Evolutionary conservation across 2,888 invertebrate genomes (phyloP), one percentile per base, ranked within the genome.

Genomic region (Diplazon laetatorius): DNA sequence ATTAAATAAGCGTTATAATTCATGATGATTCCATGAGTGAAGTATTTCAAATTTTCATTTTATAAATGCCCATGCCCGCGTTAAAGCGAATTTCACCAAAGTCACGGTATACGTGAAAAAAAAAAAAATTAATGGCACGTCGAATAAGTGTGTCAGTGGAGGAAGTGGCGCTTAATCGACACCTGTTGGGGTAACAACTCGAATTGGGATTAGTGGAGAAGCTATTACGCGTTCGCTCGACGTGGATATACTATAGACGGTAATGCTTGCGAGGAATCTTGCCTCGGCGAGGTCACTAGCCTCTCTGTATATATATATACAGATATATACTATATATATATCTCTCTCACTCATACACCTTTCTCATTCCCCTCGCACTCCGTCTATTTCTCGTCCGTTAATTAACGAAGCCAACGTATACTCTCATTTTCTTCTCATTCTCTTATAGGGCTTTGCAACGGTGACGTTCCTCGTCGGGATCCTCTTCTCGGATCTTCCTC

Each of bases 381-480:
- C 44, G 16, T 55, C 55, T 44, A 30, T 46, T 44, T 48, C 70
- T 22, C 50, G 69, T 60, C 66, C 55, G 70, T 73, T 82, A 81
- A 82, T 82, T 81, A 82, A 81, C 81, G 73, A 82, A 79, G 76
- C 78, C 65, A 39, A 62, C 77, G 77, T 80, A 82, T 82, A 82
- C 82, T 82, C 78, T 82, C 80, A 82, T 81, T 82, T 82, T 82
- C 82, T 75, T 78, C 75, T 68, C 74, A 78, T 76, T 82, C 74
- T 50, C 62, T 44, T 52, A 18, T n/a, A 16, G 52, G 35, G 22
- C 65, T n/a, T n/a, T 4, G 20, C 37, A 14, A 30, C n/a, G 37
- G 14, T 35, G 22, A 39, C 50, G 30, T 62, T 16, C 69, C 30
- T 55, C 22, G 50, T 39, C 20, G 59, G n/a, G 57, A 46, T 79